These are phyloP conservation scores for Telmatochromis sp. DNA, from an alignment of 2,113 vertebrate genomes.

Conservation along the genomic window DNA sequence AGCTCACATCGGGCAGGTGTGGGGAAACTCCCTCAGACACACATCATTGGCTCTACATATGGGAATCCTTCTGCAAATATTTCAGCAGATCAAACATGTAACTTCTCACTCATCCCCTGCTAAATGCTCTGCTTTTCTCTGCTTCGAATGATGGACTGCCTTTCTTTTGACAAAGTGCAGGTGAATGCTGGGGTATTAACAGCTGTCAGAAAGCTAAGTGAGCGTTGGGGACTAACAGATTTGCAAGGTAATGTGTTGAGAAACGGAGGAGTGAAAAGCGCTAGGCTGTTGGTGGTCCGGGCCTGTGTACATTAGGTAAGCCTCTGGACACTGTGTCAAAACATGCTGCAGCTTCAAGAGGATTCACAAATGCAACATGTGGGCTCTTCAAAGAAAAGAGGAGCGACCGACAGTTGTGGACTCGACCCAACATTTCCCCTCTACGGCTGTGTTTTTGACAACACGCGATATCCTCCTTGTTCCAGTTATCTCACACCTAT, in stretches of 20 bases:
- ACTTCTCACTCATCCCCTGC: constrained; percentile 56
- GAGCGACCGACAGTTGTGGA: constrained; percentile 49
- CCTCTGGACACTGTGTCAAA: constrained; percentile 55
- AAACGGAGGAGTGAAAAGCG: constrained; percentile 18
- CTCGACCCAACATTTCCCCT: background rate
- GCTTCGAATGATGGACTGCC: constrained; percentile 36
- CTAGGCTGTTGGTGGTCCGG: constrained; percentile 67
- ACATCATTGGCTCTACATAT: constrained; percentile 23
- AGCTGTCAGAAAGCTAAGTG: constrained; percentile 23
- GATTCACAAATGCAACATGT: constrained; percentile 46
- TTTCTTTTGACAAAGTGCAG: constrained; percentile 31
- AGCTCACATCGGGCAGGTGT: constrained; percentile 11
- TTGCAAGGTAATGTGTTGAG: constrained; percentile 25
- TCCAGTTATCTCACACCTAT: constrained; percentile 32
- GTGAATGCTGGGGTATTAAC: constrained; percentile 55
- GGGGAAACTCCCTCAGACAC: constrained; percentile 55
- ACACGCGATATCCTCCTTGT: background rate
- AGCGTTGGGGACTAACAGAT: constrained; percentile 32
- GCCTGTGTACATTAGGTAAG: constrained; percentile 58
- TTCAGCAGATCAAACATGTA: constrained; percentile 49
- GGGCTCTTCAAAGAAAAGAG: constrained; percentile 59
- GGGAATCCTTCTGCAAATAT: constrained; percentile 56
- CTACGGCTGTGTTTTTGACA: background rate
- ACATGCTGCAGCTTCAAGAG: constrained; percentile 44
- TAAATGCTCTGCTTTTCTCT: constrained; percentile 41